Evolutionary conservation across 2,113 vertebrate genomes (phyloP).

Genomic region (Petrocephalus zakoni): DNA sequence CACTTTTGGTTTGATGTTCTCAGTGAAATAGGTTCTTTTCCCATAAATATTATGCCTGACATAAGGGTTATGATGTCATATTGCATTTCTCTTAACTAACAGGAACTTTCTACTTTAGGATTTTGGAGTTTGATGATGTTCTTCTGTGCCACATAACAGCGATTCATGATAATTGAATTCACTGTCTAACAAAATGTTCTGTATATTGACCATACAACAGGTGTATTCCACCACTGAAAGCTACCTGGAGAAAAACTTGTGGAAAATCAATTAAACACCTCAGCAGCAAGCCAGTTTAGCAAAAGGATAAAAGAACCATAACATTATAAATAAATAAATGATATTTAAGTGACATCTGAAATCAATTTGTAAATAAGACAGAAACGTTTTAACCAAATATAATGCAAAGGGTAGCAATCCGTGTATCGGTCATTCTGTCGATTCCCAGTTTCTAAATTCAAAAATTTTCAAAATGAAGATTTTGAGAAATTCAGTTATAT

Average conservation of each 20-base stretch:
- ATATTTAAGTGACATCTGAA: not conserved
- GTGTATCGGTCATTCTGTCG: too few species aligned
- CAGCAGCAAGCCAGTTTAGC: not conserved
- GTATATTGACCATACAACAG: not conserved
- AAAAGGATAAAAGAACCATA: not conserved
- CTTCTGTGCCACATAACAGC: not conserved
- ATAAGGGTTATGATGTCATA: not conserved
- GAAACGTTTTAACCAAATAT: not conserved
- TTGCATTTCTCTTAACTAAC: not conserved
- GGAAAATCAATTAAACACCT: not conserved
- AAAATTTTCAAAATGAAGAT: too few species aligned
- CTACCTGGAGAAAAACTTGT: not conserved
- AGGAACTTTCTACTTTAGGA: not conserved
- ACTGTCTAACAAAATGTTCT: not conserved
- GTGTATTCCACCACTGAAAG: not conserved
- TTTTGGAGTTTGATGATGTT: not conserved
- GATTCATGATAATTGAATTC: not conserved
- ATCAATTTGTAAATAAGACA: not conserved
- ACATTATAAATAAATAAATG: not conserved
- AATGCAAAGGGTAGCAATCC: not conserved
- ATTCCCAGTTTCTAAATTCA: too few species aligned
- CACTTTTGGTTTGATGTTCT: not conserved
- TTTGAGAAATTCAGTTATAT: too few species aligned
- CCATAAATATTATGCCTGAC: not conserved
- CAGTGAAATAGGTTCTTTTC: not conserved